These are phyloP conservation scores for Caranx ignobilis DNA, from an alignment of 2,113 vertebrate genomes.

Conservation along the genomic window DNA sequence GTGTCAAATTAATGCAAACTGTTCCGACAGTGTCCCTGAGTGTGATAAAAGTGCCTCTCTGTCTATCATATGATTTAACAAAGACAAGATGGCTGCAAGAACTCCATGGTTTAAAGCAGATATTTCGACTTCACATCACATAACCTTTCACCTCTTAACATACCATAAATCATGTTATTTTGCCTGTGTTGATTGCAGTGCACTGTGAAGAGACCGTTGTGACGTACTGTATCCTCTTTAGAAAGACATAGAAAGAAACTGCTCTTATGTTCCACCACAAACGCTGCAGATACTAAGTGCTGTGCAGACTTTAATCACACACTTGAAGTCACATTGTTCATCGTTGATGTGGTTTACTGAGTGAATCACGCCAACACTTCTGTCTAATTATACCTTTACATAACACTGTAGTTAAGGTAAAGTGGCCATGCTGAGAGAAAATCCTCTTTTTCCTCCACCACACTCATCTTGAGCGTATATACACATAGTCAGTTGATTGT, in stretches of 20 bases:
- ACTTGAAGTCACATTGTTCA: background rate
- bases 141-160: background rate
- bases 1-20: slow-evolving; percentile 8
- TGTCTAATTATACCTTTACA: background rate
- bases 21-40: background rate
- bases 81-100: background rate
- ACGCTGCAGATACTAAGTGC: background rate
- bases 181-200: background rate
- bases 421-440: background rate
- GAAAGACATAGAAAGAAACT: background rate
- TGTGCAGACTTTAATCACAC: background rate
- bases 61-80: background rate
- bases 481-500: background rate
- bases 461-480: background rate
- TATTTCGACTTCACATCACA: background rate
- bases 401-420: background rate
- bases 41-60: background rate
- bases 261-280: background rate
- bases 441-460: background rate
- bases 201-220: background rate
- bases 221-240: background rate
- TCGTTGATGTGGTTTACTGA: background rate
- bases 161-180: background rate
- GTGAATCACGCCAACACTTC: slow-evolving; percentile 5
- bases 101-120: background rate